Conservation (phyloP, 2,113 vertebrate species). For the Otolemur garnettii region DNA sequence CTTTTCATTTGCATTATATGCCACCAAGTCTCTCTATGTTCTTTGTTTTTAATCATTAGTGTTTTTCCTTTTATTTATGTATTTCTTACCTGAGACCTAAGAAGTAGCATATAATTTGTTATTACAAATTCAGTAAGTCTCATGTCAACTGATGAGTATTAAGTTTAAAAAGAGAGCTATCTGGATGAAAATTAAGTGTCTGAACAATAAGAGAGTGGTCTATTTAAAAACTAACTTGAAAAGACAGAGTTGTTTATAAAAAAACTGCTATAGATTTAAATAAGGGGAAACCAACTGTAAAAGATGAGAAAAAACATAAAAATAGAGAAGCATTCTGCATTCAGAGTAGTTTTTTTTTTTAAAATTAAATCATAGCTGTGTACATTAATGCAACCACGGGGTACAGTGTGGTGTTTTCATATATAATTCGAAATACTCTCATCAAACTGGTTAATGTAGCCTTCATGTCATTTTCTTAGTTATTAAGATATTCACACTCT, state of each 20-base stretch:
- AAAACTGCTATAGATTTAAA: slow-evolving; percentile 19
- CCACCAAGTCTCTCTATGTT: background rate
- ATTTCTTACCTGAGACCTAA: too few relatives aligned
- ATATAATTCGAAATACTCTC: too few relatives aligned
- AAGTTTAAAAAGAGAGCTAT: slow-evolving; percentile 42
- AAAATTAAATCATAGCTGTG: too few relatives aligned
- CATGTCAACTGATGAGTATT: background rate
- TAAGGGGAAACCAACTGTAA: background rate
- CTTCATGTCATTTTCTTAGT: too few relatives aligned
- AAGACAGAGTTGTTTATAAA: background rate
- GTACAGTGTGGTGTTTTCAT: too few relatives aligned
- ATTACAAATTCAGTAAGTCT: background rate
- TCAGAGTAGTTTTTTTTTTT: background rate
- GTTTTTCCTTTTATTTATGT: too few relatives aligned
- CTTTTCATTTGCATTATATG: background rate
- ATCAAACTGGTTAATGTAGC: too few relatives aligned
- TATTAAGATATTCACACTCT: too few relatives aligned
- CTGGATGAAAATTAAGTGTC: slow-evolving; percentile 2
- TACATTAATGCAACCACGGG: too few relatives aligned
- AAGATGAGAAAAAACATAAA: slow-evolving; percentile 12
- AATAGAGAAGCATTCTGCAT: background rate
- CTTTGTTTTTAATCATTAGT: background rate
- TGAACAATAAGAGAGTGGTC: background rate
- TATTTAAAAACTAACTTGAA: slow-evolving; percentile 36
- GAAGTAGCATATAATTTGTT: background rate